Percentiles rank a stretch among this genome's conserved stretches.
Evolutionary conservation across 92 coral and sea anemone species (phyloP).

Genomic region (Plumapathes pennacea): DNA sequence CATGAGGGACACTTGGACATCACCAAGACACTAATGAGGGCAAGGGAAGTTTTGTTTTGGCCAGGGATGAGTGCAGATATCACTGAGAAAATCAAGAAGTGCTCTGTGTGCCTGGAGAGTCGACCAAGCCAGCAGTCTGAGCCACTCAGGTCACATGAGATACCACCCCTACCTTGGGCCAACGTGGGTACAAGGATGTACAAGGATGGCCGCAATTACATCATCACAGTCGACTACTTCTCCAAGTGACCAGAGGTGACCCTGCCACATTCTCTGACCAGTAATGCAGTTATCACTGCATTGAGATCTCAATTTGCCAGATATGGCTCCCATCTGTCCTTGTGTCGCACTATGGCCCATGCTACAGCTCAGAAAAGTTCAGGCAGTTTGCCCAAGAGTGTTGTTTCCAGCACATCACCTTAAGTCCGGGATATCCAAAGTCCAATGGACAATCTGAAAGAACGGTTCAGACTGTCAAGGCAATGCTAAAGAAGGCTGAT

Average conservation of each 20-base stretch:
- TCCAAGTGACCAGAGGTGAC: constrained; percentile 37
- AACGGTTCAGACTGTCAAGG: constrained; percentile 18
- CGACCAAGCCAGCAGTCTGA: constrained; percentile 5
- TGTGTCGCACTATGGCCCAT: constrained; percentile 34
- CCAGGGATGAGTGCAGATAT: constrained; percentile 21
- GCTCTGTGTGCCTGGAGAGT: constrained; percentile 12
- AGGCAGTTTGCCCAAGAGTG: constrained; percentile 28
- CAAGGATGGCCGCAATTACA: constrained; percentile 21
- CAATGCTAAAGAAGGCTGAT: constrained; percentile 27
- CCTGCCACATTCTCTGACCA: constrained; percentile 19
- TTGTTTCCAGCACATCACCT: constrained; percentile 22
- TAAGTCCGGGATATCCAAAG: constrained; percentile 21
- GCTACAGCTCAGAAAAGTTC: constrained; percentile 23
- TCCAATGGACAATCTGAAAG: constrained; percentile 30
- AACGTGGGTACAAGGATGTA: neutral
- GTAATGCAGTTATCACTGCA: constrained; percentile 38
- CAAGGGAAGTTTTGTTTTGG: constrained; percentile 21
- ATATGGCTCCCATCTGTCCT: constrained; percentile 18
- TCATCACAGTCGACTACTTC: constrained; percentile 19
- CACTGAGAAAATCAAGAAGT: constrained; percentile 8
- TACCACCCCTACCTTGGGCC: constrained; percentile 13
- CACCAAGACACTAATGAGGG: constrained; percentile 13
- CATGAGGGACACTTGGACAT: constrained; percentile 38
- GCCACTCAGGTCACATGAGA: constrained; percentile 15
- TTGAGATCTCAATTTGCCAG: constrained; percentile 35